Conservation (phyloP, 2,888 invertebrate genomes). For the Mactromeris polynyma region DNA sequence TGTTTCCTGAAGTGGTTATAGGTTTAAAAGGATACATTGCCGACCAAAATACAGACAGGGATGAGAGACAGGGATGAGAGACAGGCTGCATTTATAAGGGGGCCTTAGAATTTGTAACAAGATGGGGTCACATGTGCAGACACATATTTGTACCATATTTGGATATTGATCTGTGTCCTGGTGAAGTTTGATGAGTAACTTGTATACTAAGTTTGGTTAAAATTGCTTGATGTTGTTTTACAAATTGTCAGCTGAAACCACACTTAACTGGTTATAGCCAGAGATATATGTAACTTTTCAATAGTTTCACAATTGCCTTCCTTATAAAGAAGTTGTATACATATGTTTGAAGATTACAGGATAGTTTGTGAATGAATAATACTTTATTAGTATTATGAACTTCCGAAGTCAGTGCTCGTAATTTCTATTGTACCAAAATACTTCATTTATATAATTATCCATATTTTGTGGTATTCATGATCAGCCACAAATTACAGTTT, state of each 20-base stretch:
- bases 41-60: too few species aligned
- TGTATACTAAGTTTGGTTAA: too few species aligned
- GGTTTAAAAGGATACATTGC: too few species aligned
- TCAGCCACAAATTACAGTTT: neutral
- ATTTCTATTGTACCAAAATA: neutral
- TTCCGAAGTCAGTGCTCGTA: slow-evolving; percentile 4
- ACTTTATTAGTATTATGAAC: neutral
- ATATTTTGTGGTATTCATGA: slow-evolving; percentile 7
- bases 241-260: neutral
- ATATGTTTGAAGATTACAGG: neutral
- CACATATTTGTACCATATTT: too few species aligned
- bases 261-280: neutral
- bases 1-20: too few species aligned
- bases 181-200: too few species aligned
- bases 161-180: too few species aligned
- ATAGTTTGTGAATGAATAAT: neutral
- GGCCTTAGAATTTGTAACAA: too few species aligned
- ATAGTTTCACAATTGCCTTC: neutral
- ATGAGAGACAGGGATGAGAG: too few species aligned
- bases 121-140: too few species aligned
- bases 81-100: too few species aligned
- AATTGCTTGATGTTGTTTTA: neutral
- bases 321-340: neutral
- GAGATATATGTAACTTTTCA: neutral
- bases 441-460: neutral